Conservation (phyloP, 2,113 vertebrate species). For the Sceloporus tristichus region DNA sequence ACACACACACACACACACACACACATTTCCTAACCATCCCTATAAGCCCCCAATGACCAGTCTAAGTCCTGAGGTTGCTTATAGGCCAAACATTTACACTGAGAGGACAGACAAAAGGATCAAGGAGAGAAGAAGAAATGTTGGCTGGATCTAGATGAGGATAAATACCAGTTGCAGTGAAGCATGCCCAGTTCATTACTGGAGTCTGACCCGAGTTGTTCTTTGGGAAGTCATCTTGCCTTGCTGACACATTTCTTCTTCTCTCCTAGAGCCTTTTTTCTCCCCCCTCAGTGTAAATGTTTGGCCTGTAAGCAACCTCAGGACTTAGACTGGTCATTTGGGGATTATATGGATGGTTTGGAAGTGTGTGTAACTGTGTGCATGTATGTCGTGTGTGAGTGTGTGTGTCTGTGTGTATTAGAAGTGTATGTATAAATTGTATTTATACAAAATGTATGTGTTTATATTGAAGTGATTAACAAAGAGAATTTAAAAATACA, state of each 20-base stretch:
- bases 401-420: too few species aligned
- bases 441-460: accelerated
- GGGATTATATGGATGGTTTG: neutral
- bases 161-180: neutral
- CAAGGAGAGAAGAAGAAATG: neutral
- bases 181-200: too few species aligned
- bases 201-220: too few species aligned
- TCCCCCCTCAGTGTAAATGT: neutral
- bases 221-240: too few species aligned
- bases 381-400: too few species aligned
- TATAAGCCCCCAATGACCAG: neutral
- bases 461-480: too few species aligned
- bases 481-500: too few species aligned
- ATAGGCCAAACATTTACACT: neutral
- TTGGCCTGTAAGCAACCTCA: neutral
- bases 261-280: too few species aligned
- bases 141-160: too few species aligned
- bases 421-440: too few species aligned
- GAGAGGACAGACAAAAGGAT: too few species aligned
- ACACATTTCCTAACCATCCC: neutral
- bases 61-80: neutral
- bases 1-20: too few species aligned
- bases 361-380: neutral
- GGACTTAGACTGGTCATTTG: neutral
- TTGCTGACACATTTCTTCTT: neutral